Percentiles rank a stretch among this genome's conserved stretches.
phyloP scores from a whole-genome alignment of 1,140 invertebrate genomes.

The Drosophila tropicalis region DNA sequence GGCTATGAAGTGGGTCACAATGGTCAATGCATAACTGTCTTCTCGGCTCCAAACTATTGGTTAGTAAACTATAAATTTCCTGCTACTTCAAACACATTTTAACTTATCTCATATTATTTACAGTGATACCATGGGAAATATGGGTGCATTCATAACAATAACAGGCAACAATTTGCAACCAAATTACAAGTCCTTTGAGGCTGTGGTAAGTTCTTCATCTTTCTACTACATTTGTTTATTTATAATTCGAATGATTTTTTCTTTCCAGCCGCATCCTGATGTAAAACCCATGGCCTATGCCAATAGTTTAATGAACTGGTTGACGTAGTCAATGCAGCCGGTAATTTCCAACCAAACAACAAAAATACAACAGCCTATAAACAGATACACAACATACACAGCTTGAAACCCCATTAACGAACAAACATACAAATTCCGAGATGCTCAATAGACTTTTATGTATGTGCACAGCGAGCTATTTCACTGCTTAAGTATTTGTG shows the following conservation, averaged over 20 bases:
- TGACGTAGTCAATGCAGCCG: conserved; percentile 68
- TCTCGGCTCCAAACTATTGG: conserved; percentile 99
- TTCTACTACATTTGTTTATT: background rate
- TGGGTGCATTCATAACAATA: conserved; percentile 98
- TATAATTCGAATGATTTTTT: conserved; percentile 52
- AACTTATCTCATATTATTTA: conserved; percentile 63
- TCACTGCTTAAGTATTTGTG: conserved; percentile 52
- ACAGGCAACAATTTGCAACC: conserved; percentile 96
- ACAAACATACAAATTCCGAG: conserved; percentile 36
- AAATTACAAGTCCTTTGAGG: conserved; percentile 95
- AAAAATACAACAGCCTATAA: conserved; percentile 68
- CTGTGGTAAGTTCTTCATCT: conserved; percentile 86
- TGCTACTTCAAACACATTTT: background rate
- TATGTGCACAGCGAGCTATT: conserved; percentile 42
- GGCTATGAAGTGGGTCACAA: conserved; percentile 98
- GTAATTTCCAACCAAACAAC: conserved; percentile 27
- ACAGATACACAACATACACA: conserved; percentile 55
- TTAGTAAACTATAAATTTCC: conserved; percentile 82
- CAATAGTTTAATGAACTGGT: conserved; percentile 86
- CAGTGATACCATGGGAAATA: conserved; percentile 99
- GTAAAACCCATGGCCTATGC: conserved; percentile 98
- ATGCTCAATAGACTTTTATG: conserved; percentile 59
- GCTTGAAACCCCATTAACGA: conserved; percentile 64
- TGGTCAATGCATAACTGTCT: conserved; percentile 97
- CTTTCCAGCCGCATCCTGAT: conserved; percentile 95